A percentile compares a stretch with the other conserved stretches of the same genome.
These are phyloP conservation scores for Anguilla pacifica DNA, from an alignment of 2,797 vertebrate species.

Conservation along the genomic window DNA sequence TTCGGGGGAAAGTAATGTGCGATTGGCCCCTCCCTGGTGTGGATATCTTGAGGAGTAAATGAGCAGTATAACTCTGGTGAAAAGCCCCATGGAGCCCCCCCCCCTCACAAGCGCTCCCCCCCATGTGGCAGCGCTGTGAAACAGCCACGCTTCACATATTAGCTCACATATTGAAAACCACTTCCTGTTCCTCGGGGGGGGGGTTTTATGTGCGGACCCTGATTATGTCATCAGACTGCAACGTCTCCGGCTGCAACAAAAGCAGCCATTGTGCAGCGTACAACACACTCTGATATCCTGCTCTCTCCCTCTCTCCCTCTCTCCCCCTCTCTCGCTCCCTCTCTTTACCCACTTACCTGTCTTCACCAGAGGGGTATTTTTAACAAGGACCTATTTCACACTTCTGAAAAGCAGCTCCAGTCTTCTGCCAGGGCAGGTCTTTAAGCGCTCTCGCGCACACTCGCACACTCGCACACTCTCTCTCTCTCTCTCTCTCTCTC, in stretches of 20 bases:
- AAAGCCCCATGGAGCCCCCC: background rate
- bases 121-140: background rate
- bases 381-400: background rate
- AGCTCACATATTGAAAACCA: constrained; percentile 43
- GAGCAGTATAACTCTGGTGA: background rate
- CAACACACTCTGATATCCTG: constrained; percentile 22
- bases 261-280: constrained; percentile 40
- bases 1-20: background rate
- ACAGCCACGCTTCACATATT: constrained; percentile 35
- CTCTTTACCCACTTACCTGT: background rate
- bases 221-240: constrained; percentile 46
- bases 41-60: background rate
- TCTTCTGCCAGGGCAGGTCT: background rate
- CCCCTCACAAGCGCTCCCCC: background rate
- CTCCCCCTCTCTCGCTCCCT: background rate
- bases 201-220: constrained; percentile 38
- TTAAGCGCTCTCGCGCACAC: background rate
- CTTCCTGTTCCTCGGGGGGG: constrained; percentile 28
- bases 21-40: background rate
- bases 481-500: no score
- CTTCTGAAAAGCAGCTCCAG: background rate
- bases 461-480: no score
- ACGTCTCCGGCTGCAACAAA: constrained; percentile 36
- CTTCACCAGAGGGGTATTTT: background rate
- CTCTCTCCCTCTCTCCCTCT: background rate